Evolutionary conservation across 2,888 invertebrate genomes (phyloP), one percentile per base, ranked within the genome.

Genomic region (Liopterus haemorrhoidalis): DNA sequence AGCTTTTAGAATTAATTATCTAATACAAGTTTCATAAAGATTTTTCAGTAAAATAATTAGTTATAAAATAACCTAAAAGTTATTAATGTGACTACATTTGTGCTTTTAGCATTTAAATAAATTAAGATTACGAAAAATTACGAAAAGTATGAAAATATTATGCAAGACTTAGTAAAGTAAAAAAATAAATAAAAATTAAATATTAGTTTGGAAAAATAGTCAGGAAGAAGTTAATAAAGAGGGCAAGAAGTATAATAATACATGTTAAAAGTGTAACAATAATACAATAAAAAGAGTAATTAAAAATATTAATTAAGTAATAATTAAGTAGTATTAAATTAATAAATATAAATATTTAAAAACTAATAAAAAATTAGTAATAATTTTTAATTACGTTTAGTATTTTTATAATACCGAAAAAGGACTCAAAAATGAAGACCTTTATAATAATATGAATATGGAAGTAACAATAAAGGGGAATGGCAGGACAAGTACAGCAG

Each of bases 281-380:
- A 25, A 25, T 11, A 2, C 12, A 27, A 27, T 14, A 9, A 14
- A n/a, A 28, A 28, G 12, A 28, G 12, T n/a, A 28, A 28, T 28
- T 14, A 28, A 14, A 28, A 14, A 28, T 28, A n/a, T n/a, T 25
- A 25, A 25, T 4, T n/a, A 2, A 25, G 3, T 25, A 25, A 28
- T 28, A 4, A 30, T n/a, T 30, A n/a, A 30, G 6, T 5, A 30
- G 9, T 30, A 30, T 30, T 30, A 30, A 30, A 30, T 28, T 28
- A 28, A 15, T 9, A 12, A 28, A 28, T 14, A 4, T 25, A 25
- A 25, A 28, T 9, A 28, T 14, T 28, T 28, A 28, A n/a, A n/a
- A 28, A 5, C 28, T 28, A 28, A 28, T 14, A 8, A n/a, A n/a
- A n/a, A n/a, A 28, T 5, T n/a, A 28, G 15, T 15, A 28, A 28